phyloP scores from a whole-genome alignment of 2,797 vertebrate species.

The Centropyge bicolor region DNA sequence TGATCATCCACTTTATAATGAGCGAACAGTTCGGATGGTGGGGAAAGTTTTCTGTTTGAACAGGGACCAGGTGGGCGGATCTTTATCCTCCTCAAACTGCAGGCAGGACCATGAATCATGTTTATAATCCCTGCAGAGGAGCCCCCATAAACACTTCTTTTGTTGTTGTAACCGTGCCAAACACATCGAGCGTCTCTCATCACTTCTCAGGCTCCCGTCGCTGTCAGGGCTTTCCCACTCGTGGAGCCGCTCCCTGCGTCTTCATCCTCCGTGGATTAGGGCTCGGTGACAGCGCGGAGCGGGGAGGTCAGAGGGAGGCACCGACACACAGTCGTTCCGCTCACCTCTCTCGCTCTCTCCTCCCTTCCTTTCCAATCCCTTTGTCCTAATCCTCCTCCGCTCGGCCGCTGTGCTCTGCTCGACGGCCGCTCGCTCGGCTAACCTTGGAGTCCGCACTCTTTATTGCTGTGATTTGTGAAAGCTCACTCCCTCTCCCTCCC shows the following conservation, averaged over 20 bases:
- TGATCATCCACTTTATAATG: neutral
- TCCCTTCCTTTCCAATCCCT: conserved; percentile 34
- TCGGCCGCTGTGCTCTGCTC: conserved; percentile 40
- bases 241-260: conserved; percentile 50
- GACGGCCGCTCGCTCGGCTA: conserved; percentile 46
- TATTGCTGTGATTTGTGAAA: conserved; percentile 72
- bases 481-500: conserved; percentile 58
- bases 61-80: conserved; percentile 42
- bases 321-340: conserved; percentile 45
- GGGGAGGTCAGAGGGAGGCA: conserved; percentile 63
- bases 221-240: neutral
- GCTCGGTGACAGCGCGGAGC: conserved; percentile 69
- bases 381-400: conserved; percentile 57
- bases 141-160: conserved; percentile 53
- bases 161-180: conserved; percentile 48
- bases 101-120: conserved; percentile 58
- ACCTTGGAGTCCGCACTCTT: conserved; percentile 60
- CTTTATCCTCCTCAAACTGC: conserved; percentile 28
- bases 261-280: conserved; percentile 57
- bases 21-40: neutral
- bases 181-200: conserved; percentile 54
- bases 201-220: conserved; percentile 52
- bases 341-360: conserved; percentile 58
- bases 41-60: conserved; percentile 14
- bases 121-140: conserved; percentile 61